Evolutionary conservation across 2,797 vertebrate genomes (phyloP).

Genomic region (Pangasius larnaudii): DNA sequence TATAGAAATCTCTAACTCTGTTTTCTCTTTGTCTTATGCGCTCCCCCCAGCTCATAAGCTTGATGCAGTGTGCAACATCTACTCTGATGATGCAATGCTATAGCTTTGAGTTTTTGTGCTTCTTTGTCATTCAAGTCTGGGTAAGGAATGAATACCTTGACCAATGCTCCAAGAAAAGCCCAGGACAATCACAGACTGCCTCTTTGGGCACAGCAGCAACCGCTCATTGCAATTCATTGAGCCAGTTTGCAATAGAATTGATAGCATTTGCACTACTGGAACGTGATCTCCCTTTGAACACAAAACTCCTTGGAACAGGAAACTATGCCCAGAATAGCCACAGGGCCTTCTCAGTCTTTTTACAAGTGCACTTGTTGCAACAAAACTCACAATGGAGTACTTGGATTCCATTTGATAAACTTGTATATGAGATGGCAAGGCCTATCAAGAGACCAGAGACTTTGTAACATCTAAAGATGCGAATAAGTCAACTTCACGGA

Average conservation of each 20-base stretch:
- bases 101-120: too few relatives aligned
- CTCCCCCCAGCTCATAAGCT: conserved; percentile 44
- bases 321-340: conserved; percentile 36
- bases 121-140: conserved; percentile 26
- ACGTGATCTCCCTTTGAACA: not conserved
- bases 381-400: conserved; percentile 20
- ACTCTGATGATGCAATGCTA: conserved; percentile 52
- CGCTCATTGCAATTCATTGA: conserved; percentile 37
- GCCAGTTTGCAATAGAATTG: conserved; percentile 33
- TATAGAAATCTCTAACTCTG: too few relatives aligned
- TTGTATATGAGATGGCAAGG: too few relatives aligned
- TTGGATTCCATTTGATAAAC: too few relatives aligned
- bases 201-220: conserved; percentile 28
- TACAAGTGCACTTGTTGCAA: conserved; percentile 29
- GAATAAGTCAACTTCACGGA: too few relatives aligned
- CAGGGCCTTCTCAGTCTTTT: conserved; percentile 23
- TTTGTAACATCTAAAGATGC: too few relatives aligned
- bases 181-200: conserved; percentile 29
- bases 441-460: too few relatives aligned
- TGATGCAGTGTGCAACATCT: conserved; percentile 52
- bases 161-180: conserved; percentile 13
- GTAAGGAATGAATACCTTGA: conserved; percentile 41
- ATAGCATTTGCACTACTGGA: conserved; percentile 24
- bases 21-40: not conserved
- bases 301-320: conserved; percentile 43